Conservation (phyloP, 2,888 invertebrate species). For the Altica lythri region DNA sequence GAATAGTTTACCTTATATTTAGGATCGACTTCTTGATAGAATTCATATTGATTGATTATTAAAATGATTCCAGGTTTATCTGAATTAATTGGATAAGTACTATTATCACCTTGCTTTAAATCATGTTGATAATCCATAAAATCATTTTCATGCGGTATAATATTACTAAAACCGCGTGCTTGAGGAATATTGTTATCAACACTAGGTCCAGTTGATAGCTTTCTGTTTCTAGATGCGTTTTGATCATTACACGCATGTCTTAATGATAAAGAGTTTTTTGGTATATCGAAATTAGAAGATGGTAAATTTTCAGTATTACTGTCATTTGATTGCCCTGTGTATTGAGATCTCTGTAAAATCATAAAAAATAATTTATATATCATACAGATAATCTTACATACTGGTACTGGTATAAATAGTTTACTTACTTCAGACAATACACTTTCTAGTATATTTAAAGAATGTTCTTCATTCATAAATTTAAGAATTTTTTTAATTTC, state of each 20-base stretch:
- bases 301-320: not conserved
- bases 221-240: not conserved
- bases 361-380: too few relatives aligned
- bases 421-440: conserved; percentile 2
- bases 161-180: too few relatives aligned
- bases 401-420: too few relatives aligned
- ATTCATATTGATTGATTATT: conserved; percentile 55
- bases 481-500: conserved; percentile 46
- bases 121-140: conserved; percentile 23
- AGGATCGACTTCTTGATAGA: conserved; percentile 45
- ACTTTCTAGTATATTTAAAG: conserved; percentile 30
- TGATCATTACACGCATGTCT: not conserved
- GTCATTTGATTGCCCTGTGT: not conserved
- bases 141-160: conserved; percentile 10
- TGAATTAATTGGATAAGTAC: conserved; percentile 45
- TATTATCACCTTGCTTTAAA: conserved; percentile 15
- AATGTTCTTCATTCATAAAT: conserved; percentile 41
- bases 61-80: conserved; percentile 52
- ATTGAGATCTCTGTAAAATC: not conserved
- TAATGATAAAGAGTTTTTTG: conserved; percentile 5
- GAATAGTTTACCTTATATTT: conserved; percentile 32
- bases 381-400: too few relatives aligned
- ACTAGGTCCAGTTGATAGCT: conserved; percentile 18
- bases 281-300: conserved; percentile 1
- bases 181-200: conserved; percentile 20